Conservation (phyloP, 2,888 invertebrate genomes). For the Furcula furcula region DNA sequence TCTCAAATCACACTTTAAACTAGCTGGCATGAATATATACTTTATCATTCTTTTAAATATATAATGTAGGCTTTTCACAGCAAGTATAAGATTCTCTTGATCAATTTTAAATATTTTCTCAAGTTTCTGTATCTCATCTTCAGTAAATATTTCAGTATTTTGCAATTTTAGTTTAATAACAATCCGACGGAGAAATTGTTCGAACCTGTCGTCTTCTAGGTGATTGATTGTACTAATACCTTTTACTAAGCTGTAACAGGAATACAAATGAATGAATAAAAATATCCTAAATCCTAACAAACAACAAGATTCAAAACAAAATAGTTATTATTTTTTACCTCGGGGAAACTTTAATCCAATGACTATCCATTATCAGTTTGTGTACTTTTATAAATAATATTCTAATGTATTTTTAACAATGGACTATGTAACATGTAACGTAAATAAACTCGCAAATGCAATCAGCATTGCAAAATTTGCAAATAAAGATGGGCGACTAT, state of each 20-base stretch:
- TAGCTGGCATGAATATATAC: slow-evolving; percentile 67
- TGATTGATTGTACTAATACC: slow-evolving; percentile 57
- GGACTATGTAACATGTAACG: no score
- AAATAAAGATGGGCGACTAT: no score
- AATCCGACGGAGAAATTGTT: slow-evolving; percentile 65
- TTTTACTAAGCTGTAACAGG: slow-evolving; percentile 55
- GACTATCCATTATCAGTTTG: slow-evolving; percentile 48
- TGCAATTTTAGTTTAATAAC: slow-evolving; percentile 55
- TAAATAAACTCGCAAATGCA: no score
- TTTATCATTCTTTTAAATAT: slow-evolving; percentile 62
- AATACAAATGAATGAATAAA: background rate
- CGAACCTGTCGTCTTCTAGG: slow-evolving; percentile 62
- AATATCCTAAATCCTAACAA: background rate
- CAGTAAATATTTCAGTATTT: slow-evolving; percentile 61
- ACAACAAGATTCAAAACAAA: no score
- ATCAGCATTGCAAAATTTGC: no score
- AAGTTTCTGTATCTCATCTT: slow-evolving; percentile 60
- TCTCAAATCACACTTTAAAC: slow-evolving; percentile 59
- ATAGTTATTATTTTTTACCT: slow-evolving; percentile 34
- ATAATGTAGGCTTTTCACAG: slow-evolving; percentile 62
- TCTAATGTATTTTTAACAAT: no score
- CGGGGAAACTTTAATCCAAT: slow-evolving; percentile 56
- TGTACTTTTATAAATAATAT: no score
- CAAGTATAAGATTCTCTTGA: slow-evolving; percentile 49
- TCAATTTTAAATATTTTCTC: slow-evolving; percentile 60